These are phyloP conservation scores for Carpatolechia fugitivella DNA, from an alignment of 2,888 invertebrate species.

Conservation along the genomic window DNA sequence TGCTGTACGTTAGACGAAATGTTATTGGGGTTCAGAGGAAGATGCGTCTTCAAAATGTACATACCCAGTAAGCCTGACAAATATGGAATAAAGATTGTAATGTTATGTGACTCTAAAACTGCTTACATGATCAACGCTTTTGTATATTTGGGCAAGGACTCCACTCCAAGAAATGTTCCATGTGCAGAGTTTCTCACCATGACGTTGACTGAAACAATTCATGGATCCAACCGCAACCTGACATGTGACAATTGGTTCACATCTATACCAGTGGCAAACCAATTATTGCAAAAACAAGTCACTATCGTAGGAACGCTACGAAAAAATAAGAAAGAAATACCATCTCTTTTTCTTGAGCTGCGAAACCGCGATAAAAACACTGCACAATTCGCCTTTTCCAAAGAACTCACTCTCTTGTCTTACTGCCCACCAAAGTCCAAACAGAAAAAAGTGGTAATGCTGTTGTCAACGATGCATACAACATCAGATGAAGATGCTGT, in stretches of 20 bases:
- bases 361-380: not conserved
- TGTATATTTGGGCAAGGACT: not conserved
- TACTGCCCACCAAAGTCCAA: constrained; percentile 18
- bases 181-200: not conserved
- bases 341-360: not conserved
- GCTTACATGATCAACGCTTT: not conserved
- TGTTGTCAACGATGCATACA: constrained; percentile 21
- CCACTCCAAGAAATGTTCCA: not conserved
- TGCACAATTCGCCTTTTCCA: constrained; percentile 16
- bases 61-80: constrained; percentile 16
- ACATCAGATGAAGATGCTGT: constrained; percentile 14
- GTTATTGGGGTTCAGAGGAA: constrained; percentile 9
- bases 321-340: constrained; percentile 2
- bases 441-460: constrained; percentile 21
- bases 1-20: not conserved
- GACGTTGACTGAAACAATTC: not conserved
- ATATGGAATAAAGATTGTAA: constrained; percentile 41
- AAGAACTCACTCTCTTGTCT: constrained; percentile 20
- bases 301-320: constrained; percentile 25
- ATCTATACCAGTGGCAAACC: constrained; percentile 30
- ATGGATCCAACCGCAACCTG: not conserved
- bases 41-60: constrained; percentile 12
- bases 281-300: constrained; percentile 29
- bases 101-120: constrained; percentile 4
- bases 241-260: constrained; percentile 37